These are phyloP conservation scores for Brachypteracias leptosomus DNA, from an alignment of 2,113 vertebrate species.

Conservation along the genomic window DNA sequence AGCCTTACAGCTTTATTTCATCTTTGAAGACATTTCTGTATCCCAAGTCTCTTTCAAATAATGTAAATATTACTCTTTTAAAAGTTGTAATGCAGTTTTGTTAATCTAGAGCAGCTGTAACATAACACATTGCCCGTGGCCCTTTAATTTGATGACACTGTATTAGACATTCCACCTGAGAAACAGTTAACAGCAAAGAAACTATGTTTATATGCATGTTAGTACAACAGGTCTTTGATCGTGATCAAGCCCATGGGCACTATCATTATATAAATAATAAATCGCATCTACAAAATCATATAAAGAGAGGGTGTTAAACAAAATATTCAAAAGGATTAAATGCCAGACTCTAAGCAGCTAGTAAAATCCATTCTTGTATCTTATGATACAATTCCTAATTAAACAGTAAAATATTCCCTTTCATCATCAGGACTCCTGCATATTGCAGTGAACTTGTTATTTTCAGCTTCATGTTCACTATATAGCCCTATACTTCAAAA, in stretches of 20 bases:
- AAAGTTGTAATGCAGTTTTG: slow-evolving; percentile 35
- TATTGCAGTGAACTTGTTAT: not conserved
- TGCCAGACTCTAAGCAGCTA: not conserved
- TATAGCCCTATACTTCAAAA: not conserved
- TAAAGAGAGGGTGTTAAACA: not conserved
- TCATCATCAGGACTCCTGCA: not conserved
- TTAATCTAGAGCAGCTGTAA: slow-evolving; percentile 38
- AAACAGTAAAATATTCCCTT: not conserved
- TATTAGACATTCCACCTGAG: slow-evolving; percentile 26
- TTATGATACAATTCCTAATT: not conserved
- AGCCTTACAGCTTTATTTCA: slow-evolving; percentile 50
- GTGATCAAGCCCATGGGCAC: not conserved
- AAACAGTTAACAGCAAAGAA: slow-evolving; percentile 16
- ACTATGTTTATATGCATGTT: not conserved
- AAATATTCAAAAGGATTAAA: not conserved
- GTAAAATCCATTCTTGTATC: not conserved
- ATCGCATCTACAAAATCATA: not conserved
- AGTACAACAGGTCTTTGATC: not conserved
- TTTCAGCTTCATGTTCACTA: not conserved
- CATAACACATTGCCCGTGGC: not conserved
- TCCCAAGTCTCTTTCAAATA: slow-evolving; percentile 28
- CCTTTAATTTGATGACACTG: slow-evolving; percentile 29
- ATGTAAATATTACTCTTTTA: slow-evolving; percentile 37
- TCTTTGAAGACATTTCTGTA: slow-evolving; percentile 39
- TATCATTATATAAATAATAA: not conserved